Percentiles rank a stretch among this genome's conserved stretches.
Evolutionary conservation across 1,140 invertebrate species (phyloP).

Genomic region (Sweltsa coloradensis): DNA sequence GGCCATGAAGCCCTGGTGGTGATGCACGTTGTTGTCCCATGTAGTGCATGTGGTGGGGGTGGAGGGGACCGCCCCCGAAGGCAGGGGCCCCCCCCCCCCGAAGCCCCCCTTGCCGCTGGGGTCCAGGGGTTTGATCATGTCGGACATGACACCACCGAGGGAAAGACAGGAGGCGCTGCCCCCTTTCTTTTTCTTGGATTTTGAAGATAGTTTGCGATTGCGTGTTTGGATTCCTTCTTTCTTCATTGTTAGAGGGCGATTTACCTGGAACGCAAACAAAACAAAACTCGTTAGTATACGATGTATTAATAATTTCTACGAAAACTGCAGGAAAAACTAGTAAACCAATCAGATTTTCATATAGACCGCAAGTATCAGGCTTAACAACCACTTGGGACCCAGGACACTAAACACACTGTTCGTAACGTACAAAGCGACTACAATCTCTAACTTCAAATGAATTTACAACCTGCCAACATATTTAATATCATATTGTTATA

Average conservation of each 20-base stretch:
- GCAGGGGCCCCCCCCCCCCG: slow-evolving; percentile 16
- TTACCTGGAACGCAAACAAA: slow-evolving; percentile 63
- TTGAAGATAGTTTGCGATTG: slow-evolving; percentile 89
- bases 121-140: slow-evolving; percentile 51
- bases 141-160: slow-evolving; percentile 54
- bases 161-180: slow-evolving; percentile 45
- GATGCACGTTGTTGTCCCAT: slow-evolving; percentile 22
- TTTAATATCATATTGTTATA: too few species aligned
- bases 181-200: slow-evolving; percentile 82
- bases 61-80: slow-evolving; percentile 9
- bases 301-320: too few species aligned
- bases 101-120: slow-evolving; percentile 23
- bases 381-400: too few species aligned
- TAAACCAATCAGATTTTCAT: too few species aligned
- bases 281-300: too few species aligned
- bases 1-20: slow-evolving; percentile 13
- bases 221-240: slow-evolving; percentile 97
- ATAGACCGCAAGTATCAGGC: too few species aligned
- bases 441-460: too few species aligned
- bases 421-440: too few species aligned
- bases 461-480: too few species aligned
- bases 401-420: too few species aligned
- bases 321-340: too few species aligned
- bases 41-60: slow-evolving; percentile 25
- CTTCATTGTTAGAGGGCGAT: slow-evolving; percentile 96